Percentiles rank a stretch among this genome's conserved stretches.
Evolutionary conservation across 2,888 invertebrate species (phyloP).

Genomic region (Pseudococcus longispinus): DNA sequence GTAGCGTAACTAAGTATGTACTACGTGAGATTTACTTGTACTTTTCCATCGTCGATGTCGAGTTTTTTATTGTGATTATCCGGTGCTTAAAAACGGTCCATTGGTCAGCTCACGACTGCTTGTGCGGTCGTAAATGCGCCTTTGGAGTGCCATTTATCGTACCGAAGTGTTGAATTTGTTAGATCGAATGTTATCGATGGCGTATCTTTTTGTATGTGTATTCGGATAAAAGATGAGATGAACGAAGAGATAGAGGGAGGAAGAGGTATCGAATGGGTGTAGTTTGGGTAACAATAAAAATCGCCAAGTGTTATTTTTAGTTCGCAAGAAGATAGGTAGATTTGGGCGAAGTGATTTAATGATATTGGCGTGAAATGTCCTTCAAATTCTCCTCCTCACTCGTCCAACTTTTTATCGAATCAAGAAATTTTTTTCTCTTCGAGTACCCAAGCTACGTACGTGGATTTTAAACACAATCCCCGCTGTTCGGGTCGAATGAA

Average conservation of each 20-base stretch:
- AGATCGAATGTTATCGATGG: background rate
- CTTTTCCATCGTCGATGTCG: background rate
- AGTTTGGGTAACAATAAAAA: background rate
- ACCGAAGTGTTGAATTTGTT: slow-evolving; percentile 18
- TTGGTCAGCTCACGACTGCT: background rate
- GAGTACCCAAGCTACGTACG: background rate
- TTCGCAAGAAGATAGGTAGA: background rate
- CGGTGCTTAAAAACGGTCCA: background rate
- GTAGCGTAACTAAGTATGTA: background rate
- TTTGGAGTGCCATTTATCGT: background rate
- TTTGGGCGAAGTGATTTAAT: background rate
- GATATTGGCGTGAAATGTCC: background rate
- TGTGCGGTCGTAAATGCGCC: background rate
- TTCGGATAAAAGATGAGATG: background rate
- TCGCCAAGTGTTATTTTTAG: background rate
- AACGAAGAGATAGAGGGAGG: background rate
- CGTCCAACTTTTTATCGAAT: background rate
- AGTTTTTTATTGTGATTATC: slow-evolving; percentile 17
- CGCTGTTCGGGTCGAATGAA: background rate
- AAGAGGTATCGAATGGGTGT: background rate
- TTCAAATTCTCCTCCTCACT: background rate
- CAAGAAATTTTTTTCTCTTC: background rate
- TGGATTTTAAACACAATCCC: background rate
- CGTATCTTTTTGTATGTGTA: background rate
- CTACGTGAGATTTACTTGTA: background rate